Base-by-base conservation (phyloP, 2,888 invertebrate species). In the Mongoloraphidia duomilia region DNA sequence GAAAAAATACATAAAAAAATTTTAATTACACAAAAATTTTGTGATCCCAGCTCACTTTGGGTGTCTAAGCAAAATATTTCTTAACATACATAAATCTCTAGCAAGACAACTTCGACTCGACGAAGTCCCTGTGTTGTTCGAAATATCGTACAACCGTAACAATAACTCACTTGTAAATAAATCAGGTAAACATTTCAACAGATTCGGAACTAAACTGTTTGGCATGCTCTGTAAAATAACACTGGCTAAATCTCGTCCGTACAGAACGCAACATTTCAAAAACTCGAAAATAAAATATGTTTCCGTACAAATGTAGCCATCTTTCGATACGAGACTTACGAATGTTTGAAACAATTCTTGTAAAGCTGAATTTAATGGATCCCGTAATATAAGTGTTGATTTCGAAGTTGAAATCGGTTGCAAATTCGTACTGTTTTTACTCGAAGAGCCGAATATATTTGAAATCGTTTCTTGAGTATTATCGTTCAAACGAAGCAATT, bases 91-190 rank as follows among this genome's bases (percentile, higher is more conserved):
- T 50, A 94, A 71, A 66, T 91, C 91, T 60, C 89, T 79, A 1
- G 92, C 89, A 47, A 90, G 89, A 50, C 86, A 81, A 62, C 86
- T 86, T 49, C 92, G 76, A 1, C 93, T 91, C 47, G 77, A 75
- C 14, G 76, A 67, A 14, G 81, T 79, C 45, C 80, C 75, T 13
- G 26, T 42, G 8, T 35, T n/a, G 9, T 26, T 37, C 26, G 42
- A 43, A 44, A 91, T 73, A 66, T 92, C 91, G 65, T 93, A 88
- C 52, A 89, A 69, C 60, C 84, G 76, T 44, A 89, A 68, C 52
- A 89, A 72, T 48, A 89, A 70, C 54, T 81, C 78, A 52, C 82
- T 83, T 53, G 77, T 79, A 61, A 89, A 87, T 56, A 79, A 72
- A 58, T 86, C 84, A 0, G 89, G 88, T 46, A 88, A 68, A 43